Conservation (phyloP, 2,797 vertebrate genomes). For the Aldrovandia affinis region DNA sequence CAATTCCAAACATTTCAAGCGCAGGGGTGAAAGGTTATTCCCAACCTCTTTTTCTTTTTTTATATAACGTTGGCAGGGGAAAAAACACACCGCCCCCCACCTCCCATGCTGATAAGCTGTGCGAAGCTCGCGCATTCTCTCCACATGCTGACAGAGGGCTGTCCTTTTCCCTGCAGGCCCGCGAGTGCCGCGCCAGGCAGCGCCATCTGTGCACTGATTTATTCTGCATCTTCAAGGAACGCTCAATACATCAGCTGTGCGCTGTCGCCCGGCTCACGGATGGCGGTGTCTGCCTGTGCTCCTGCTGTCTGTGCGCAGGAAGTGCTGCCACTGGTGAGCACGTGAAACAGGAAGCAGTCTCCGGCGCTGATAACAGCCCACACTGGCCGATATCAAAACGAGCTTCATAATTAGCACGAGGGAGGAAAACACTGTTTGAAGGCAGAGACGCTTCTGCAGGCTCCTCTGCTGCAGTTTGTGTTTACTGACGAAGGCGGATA, state of each 20-base stretch:
- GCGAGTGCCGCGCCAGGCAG: neutral
- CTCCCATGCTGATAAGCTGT: neutral
- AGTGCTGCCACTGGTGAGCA: neutral
- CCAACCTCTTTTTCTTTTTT: neutral
- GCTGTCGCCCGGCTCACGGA: neutral
- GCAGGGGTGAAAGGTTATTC: neutral
- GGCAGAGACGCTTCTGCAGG: neutral
- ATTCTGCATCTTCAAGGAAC: neutral
- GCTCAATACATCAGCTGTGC: neutral
- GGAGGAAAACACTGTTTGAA: neutral
- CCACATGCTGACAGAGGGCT: neutral
- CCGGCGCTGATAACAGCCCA: neutral
- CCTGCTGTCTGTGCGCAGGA: conserved; percentile 1
- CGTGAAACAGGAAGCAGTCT: conserved; percentile 5
- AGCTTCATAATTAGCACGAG: neutral
- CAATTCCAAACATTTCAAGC: neutral
- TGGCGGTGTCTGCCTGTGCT: neutral
- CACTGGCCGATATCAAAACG: neutral
- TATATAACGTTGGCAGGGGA: neutral
- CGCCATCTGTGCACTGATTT: conserved; percentile 2
- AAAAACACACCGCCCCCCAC: neutral
- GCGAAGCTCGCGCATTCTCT: neutral
- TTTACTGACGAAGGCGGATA: neutral
- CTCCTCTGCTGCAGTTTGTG: neutral
- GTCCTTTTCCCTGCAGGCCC: neutral